Evolutionary conservation across 1,140 invertebrate species (phyloP), one percentile per base, ranked within the genome.

Genomic region (Druon quercuslanigerum): DNA sequence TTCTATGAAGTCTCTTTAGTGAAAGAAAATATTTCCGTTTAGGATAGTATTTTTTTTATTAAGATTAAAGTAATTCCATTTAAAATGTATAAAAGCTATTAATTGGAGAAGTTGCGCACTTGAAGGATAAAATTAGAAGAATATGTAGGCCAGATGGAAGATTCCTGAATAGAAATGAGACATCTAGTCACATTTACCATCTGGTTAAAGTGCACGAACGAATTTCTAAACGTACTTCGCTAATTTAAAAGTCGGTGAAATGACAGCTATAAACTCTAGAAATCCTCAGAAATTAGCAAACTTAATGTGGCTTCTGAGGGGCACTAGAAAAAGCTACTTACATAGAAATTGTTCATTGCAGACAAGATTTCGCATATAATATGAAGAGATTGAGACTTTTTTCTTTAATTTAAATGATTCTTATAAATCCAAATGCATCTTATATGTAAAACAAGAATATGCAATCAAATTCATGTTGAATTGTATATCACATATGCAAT

Each of bases 231-330:
- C 33, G 25, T 9, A 66, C 60, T 66, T 66, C 16, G n/a, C 19
- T 19, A 60, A 33, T 60, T 60, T 33, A 60, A 60, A 60, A 16
- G 60, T 66, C 25, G 16, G 25, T 66, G n/a, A 40, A 66, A 66
- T 6, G 60, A 66, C 6, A n/a, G 60, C 46, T 66, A 46, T 40
- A 12, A 25, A n/a, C 14, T n/a, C 60, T n/a, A 40, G 40, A 66
- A 46, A 66, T 46, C 16, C 5, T 66, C 40, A 66, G 8, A 66
- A 66, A 66, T 66, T n/a, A 66, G 40, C 60, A 16, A 40, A 66
- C 60, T n/a, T 66, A 66, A 66, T 66, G 60, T 66, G 60, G 60
- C 25, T 66, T 16, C 14, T 46, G 60, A 66, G 60, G n/a, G 8
- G 5, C 33, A 66, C 25, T 40, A 66, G 33, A 66, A 14, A 16